phyloP scores from a whole-genome alignment of 2,113 vertebrate genomes.

The Ictalurus furcatus region DNA sequence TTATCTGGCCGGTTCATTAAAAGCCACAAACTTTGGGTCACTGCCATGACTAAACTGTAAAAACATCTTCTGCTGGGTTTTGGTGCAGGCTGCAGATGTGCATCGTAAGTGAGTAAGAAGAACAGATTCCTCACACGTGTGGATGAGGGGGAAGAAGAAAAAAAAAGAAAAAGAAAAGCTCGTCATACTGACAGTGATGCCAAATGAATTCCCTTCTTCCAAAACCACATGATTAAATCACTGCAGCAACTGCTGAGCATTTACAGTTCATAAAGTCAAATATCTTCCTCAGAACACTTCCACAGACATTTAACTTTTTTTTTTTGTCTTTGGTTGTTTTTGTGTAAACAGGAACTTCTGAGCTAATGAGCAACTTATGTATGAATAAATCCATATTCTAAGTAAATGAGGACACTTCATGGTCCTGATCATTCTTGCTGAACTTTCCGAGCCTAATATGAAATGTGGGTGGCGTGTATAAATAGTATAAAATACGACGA shows the following conservation, averaged over 20 bases:
- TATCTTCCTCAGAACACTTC: neutral
- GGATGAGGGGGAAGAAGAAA: neutral
- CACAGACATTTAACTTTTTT: neutral
- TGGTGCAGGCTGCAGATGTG: neutral
- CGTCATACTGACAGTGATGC: constrained; percentile 3
- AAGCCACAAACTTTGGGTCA: neutral
- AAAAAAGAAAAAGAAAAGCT: neutral
- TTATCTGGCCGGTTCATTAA: neutral
- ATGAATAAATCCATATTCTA: too few relatives aligned
- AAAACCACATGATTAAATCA: constrained; percentile 37
- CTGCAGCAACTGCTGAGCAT: neutral
- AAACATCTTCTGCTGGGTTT: neutral
- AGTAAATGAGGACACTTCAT: too few relatives aligned
- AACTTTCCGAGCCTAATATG: too few relatives aligned
- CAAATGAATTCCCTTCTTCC: constrained; percentile 36
- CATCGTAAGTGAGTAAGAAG: neutral
- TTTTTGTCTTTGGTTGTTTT: too few relatives aligned
- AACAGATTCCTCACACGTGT: constrained; percentile 21
- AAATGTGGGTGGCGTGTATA: too few relatives aligned
- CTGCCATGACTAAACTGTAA: neutral
- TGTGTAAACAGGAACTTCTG: too few relatives aligned
- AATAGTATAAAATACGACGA: neutral
- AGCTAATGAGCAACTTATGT: too few relatives aligned
- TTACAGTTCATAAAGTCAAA: constrained; percentile 9
- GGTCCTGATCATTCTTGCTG: too few relatives aligned